Evolutionary conservation across 1,140 invertebrate species (phyloP).

Genomic region (Sycobia sp.): DNA sequence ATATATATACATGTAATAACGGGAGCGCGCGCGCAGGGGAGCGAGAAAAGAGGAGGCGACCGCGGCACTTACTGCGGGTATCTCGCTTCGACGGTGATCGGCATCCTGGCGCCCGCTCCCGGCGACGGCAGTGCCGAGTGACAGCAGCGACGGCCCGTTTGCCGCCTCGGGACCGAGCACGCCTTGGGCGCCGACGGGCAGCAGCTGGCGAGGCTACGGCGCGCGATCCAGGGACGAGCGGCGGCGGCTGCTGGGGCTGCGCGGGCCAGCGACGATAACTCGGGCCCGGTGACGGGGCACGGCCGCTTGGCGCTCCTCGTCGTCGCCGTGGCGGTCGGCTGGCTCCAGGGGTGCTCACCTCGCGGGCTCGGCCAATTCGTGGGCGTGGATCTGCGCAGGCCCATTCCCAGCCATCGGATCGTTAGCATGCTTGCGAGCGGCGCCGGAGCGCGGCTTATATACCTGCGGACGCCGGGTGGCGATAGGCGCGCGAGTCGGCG

Average conservation of each 20-base stretch:
- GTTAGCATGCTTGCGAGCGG: conserved; percentile 38
- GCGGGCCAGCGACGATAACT: too few relatives aligned
- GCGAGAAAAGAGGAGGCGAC: background rate
- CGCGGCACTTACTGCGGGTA: conserved; percentile 44
- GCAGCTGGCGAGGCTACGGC: too few relatives aligned
- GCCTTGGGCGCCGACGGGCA: too few relatives aligned
- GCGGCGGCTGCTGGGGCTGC: too few relatives aligned
- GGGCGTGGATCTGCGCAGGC: background rate
- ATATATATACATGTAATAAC: too few relatives aligned
- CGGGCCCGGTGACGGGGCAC: too few relatives aligned
- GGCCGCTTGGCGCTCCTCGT: background rate
- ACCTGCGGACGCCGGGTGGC: conserved; percentile 41
- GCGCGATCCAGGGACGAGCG: too few relatives aligned
- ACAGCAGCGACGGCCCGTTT: background rate
- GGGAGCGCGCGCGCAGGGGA: too few relatives aligned
- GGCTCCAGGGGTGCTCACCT: conserved; percentile 2
- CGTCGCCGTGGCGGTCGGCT: background rate
- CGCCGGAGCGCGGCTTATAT: background rate
- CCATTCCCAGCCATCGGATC: conserved; percentile 40
- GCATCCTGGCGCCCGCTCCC: conserved; percentile 43
- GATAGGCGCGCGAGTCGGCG: conserved; percentile 4
- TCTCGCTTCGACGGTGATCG: conserved; percentile 37
- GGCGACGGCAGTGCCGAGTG: too few relatives aligned
- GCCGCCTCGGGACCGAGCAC: background rate
- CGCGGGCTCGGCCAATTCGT: conserved; percentile 15